phyloP scores from a whole-genome alignment of 2,888 invertebrate genomes.

The Megamerina dolium region DNA sequence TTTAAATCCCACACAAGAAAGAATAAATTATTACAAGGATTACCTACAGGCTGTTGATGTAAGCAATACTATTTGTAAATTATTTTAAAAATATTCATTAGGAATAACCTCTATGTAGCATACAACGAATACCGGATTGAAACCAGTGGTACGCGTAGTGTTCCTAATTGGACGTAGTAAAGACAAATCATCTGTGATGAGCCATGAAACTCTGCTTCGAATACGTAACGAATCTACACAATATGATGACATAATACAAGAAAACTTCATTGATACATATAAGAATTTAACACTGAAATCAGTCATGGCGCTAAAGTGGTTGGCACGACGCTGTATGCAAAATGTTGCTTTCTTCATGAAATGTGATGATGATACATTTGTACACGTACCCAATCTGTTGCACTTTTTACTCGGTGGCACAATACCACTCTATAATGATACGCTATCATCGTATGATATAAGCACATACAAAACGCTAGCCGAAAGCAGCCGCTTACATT shows the following conservation, averaged over 20 bases:
- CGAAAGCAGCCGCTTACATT: conserved; percentile 36
- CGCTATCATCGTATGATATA: conserved; percentile 40
- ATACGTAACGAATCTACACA: conserved; percentile 62
- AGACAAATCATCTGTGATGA: conserved; percentile 24
- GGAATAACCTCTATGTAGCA: too few relatives aligned
- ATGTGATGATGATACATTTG: conserved; percentile 82
- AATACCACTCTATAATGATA: conserved; percentile 47
- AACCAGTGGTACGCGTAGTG: too few relatives aligned
- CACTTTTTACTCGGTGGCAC: conserved; percentile 50
- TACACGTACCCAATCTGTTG: conserved; percentile 67
- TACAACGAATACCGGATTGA: conserved; percentile 10
- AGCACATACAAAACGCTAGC: conserved; percentile 33
- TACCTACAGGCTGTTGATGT: conserved; percentile 27
- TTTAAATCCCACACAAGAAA: conserved; percentile 30
- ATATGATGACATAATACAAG: conserved; percentile 75
- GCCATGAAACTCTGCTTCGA: conserved; percentile 55
- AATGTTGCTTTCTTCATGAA: conserved; percentile 68
- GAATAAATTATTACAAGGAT: conserved; percentile 32
- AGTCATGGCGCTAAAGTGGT: conserved; percentile 78
- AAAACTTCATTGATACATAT: conserved; percentile 76
- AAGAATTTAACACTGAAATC: conserved; percentile 83
- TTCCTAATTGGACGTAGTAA: conserved; percentile 42
- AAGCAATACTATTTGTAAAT: too few relatives aligned
- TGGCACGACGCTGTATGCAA: conserved; percentile 59
- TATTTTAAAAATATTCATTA: too few relatives aligned